phyloP scores from a whole-genome alignment of 2,797 vertebrate species.

The Mormyrops boulengeri region DNA sequence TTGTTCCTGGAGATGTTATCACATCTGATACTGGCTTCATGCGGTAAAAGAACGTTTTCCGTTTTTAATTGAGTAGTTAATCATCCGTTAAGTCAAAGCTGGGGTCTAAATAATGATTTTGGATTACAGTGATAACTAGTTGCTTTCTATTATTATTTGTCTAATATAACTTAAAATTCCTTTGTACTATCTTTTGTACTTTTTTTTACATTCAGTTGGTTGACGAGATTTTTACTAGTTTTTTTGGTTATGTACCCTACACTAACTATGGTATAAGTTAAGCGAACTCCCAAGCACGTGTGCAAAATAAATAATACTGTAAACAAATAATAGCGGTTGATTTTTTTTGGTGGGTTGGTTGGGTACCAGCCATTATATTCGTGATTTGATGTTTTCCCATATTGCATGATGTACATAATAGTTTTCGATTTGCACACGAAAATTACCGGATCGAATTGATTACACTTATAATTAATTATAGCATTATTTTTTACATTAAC shows the following conservation, averaged over 20 bases:
- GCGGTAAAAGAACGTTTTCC: constrained; percentile 62
- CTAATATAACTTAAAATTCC: neutral
- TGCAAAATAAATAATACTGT: neutral
- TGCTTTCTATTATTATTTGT: neutral
- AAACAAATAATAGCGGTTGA: neutral
- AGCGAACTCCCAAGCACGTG: neutral
- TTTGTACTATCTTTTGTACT: neutral
- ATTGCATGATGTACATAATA: neutral
- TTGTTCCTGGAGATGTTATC: constrained; percentile 90
- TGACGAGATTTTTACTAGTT: neutral
- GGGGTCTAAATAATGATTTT: neutral
- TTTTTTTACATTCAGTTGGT: neutral
- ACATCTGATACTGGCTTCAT: constrained; percentile 94
- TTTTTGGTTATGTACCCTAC: neutral
- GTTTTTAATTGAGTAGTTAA: neutral
- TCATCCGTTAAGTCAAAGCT: neutral
- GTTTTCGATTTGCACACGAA: neutral
- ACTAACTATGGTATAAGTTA: neutral
- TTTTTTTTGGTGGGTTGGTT: neutral
- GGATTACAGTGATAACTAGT: neutral
- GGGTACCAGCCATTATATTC: neutral
- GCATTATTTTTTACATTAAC: neutral
- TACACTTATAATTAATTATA: neutral
- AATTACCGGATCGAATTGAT: neutral
- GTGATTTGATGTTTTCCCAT: neutral